Evolutionary conservation across 2,113 vertebrate genomes (phyloP).

Genomic region (Sinocyclocheilus grahami): DNA sequence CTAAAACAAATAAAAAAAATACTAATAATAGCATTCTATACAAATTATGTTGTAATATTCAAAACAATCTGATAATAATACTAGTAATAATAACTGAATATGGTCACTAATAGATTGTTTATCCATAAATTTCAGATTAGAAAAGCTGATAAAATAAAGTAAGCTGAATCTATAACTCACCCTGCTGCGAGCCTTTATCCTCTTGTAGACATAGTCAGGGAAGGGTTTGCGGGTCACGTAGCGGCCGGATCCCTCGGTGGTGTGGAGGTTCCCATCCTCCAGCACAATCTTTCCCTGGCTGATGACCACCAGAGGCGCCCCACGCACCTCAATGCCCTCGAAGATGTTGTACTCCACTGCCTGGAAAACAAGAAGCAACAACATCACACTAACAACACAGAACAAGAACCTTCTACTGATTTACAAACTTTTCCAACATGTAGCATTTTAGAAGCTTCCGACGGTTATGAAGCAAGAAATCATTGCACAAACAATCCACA

Average conservation of each 20-base stretch:
- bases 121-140: background rate
- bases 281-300: slow-evolving; percentile 98
- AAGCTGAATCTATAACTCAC: slow-evolving; percentile 69
- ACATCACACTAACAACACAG: background rate
- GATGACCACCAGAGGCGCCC: slow-evolving; percentile 93
- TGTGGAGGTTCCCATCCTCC: slow-evolving; percentile 91
- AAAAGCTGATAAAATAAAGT: background rate
- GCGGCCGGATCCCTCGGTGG: slow-evolving; percentile 89
- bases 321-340: slow-evolving; percentile 93
- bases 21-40: no score
- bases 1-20: no score
- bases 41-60: background rate
- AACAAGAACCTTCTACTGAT: background rate
- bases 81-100: background rate
- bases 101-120: background rate
- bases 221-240: slow-evolving; percentile 92
- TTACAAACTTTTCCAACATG: background rate
- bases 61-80: background rate
- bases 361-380: slow-evolving; percentile 64
- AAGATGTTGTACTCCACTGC: slow-evolving; percentile 97
- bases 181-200: slow-evolving; percentile 98
- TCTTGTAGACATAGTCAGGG: slow-evolving; percentile 96
- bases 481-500: background rate
- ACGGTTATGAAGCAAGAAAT: background rate
- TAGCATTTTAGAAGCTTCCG: background rate